A percentile compares a stretch with the other conserved stretches of the same genome.
Evolutionary conservation across 2,888 invertebrate species (phyloP).

Genomic region (Apamea crenata): DNA sequence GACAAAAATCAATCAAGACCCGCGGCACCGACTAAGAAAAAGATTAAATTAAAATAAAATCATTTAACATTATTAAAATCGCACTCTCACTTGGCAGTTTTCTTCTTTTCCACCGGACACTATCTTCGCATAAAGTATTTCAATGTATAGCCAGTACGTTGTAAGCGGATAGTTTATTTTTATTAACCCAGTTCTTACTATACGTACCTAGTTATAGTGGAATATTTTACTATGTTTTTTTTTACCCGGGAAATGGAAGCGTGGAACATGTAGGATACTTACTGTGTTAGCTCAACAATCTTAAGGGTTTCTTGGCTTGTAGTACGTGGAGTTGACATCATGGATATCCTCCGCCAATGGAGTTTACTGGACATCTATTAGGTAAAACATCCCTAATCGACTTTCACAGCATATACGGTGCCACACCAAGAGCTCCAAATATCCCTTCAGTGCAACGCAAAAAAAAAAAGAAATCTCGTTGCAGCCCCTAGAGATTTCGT

Average conservation of each 20-base stretch:
- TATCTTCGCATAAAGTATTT: slow-evolving; percentile 73
- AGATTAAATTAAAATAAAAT: not conserved
- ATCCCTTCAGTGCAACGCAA: not conserved
- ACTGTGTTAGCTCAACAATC: not conserved
- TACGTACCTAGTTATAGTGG: slow-evolving; percentile 43
- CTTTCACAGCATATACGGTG: not conserved
- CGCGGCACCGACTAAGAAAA: not conserved
- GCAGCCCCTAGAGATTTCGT: not conserved
- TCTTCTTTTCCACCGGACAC: slow-evolving; percentile 46
- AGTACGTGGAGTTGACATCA: not conserved
- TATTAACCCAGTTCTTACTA: slow-evolving; percentile 64
- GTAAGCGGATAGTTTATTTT: slow-evolving; percentile 61
- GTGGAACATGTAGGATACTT: not conserved
- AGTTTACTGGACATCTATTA: not conserved
- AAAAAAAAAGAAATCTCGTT: not conserved
- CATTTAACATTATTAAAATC: not conserved
- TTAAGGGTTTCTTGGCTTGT: too few relatives aligned
- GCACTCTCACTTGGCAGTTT: slow-evolving; percentile 27
- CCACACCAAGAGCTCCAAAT: not conserved
- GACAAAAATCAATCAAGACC: not conserved
- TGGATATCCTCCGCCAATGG: not conserved
- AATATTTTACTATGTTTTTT: slow-evolving; percentile 64
- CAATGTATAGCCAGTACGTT: slow-evolving; percentile 67
- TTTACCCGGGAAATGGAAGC: slow-evolving; percentile 19
- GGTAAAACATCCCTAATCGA: too few relatives aligned